phyloP scores from a whole-genome alignment of 2,797 vertebrate species.

The Allobates femoralis region DNA sequence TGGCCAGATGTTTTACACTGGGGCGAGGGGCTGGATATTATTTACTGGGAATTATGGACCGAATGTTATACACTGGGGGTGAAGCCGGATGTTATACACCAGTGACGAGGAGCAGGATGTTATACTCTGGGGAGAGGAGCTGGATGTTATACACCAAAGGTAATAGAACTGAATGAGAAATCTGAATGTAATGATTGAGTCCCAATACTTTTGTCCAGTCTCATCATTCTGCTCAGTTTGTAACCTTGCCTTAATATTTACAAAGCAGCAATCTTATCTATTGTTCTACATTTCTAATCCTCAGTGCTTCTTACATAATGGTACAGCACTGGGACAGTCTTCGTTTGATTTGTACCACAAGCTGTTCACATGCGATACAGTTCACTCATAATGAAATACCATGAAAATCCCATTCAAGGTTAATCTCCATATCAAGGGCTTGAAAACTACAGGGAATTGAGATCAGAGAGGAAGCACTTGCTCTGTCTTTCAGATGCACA shows the following conservation, averaged over 20 bases:
- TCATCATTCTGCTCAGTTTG: not conserved
- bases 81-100: too few relatives aligned
- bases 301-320: conserved; percentile 26
- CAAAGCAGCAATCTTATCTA: conserved; percentile 12
- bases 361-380: conserved; percentile 42
- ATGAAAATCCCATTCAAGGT: conserved; percentile 56
- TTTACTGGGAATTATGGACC: too few relatives aligned
- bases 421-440: conserved; percentile 58
- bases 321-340: conserved; percentile 34
- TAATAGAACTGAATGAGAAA: too few relatives aligned
- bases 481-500: conserved; percentile 22
- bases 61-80: too few relatives aligned
- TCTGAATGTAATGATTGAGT: too few relatives aligned
- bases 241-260: not conserved
- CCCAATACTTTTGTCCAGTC: too few relatives aligned
- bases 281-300: conserved; percentile 37
- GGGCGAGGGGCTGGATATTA: too few relatives aligned
- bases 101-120: too few relatives aligned
- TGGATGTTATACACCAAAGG: too few relatives aligned
- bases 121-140: too few relatives aligned
- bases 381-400: conserved; percentile 51
- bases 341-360: conserved; percentile 34
- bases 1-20: too few relatives aligned
- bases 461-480: conserved; percentile 22
- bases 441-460: conserved; percentile 24